Percentiles rank a stretch among this genome's conserved stretches.
These are phyloP conservation scores for Penaeus japonicus DNA, from an alignment of 1,140 invertebrate species.

Conservation along the genomic window DNA sequence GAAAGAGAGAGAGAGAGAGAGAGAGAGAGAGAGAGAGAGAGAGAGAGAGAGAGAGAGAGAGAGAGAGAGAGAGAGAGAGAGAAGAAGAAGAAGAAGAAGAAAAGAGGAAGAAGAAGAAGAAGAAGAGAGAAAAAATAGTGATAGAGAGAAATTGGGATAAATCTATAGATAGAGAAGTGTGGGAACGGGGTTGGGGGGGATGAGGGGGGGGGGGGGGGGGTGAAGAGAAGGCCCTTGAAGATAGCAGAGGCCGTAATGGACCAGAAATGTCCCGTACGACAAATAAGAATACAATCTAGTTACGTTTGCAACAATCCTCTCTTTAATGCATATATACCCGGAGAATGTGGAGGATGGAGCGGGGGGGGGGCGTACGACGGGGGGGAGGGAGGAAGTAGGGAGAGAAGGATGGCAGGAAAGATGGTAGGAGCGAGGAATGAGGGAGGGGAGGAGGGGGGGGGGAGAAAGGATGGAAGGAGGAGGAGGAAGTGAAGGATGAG, in stretches of 20 bases:
- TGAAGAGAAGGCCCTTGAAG: neutral
- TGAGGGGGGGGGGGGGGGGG: neutral
- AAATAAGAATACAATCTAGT: neutral
- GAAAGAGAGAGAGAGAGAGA: no score
- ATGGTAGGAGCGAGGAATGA: neutral
- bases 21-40: no score
- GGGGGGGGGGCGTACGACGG: no score
- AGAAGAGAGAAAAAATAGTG: neutral
- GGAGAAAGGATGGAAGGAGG: neutral
- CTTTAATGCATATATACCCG: neutral
- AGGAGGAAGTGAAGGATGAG: no score
- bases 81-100: no score
- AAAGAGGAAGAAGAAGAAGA: neutral
- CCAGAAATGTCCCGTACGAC: neutral
- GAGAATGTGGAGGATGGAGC: neutral
- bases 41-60: no score
- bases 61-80: no score
- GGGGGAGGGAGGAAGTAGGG: neutral
- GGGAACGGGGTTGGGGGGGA: neutral
- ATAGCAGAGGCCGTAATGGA: neutral
- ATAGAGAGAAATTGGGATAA: neutral
- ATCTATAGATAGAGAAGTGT: neutral
- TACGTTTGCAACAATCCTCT: neutral
- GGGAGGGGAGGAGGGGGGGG: no score
- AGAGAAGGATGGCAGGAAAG: neutral